Evolutionary conservation across 2,113 vertebrate species (phyloP).

Genomic region (Glaucomys volans): DNA sequence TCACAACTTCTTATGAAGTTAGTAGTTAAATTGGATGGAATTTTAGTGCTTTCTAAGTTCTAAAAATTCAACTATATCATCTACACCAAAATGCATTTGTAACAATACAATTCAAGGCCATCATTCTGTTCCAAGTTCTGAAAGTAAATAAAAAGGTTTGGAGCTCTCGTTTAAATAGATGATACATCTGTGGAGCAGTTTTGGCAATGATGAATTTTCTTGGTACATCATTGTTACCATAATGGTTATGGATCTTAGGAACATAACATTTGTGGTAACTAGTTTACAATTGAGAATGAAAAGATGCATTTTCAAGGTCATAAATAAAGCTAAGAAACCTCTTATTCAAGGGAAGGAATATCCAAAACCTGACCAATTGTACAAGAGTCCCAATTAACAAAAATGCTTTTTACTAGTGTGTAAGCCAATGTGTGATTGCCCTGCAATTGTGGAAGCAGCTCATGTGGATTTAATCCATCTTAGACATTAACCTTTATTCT

Average conservation of each 20-base stretch:
- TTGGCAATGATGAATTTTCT: constrained; percentile 76
- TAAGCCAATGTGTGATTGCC: constrained; percentile 75
- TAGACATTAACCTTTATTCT: constrained; percentile 69
- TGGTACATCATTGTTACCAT: constrained; percentile 78
- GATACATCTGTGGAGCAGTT: constrained; percentile 80
- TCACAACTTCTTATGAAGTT: constrained; percentile 57
- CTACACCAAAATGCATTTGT: constrained; percentile 72
- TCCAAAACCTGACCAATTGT: constrained; percentile 82
- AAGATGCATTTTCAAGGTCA: constrained; percentile 86
- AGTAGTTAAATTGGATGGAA: constrained; percentile 68
- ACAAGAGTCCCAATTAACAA: constrained; percentile 85
- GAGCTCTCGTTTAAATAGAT: constrained; percentile 81
- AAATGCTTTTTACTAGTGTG: constrained; percentile 80
- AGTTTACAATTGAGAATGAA: constrained; percentile 85
- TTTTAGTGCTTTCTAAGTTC: constrained; percentile 61
- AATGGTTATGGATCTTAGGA: constrained; percentile 75
- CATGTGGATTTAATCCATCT: constrained; percentile 77
- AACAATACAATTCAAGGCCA: constrained; percentile 73
- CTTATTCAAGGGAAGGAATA: constrained; percentile 78
- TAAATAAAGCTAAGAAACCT: constrained; percentile 86
- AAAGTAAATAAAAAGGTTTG: constrained; percentile 75
- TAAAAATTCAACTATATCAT: constrained; percentile 76
- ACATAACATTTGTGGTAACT: constrained; percentile 84
- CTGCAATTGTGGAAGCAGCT: constrained; percentile 82
- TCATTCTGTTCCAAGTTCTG: constrained; percentile 75